Evolutionary conservation across 2,888 invertebrate genomes (phyloP).

Genomic region (Pristionchus entomophagus): DNA sequence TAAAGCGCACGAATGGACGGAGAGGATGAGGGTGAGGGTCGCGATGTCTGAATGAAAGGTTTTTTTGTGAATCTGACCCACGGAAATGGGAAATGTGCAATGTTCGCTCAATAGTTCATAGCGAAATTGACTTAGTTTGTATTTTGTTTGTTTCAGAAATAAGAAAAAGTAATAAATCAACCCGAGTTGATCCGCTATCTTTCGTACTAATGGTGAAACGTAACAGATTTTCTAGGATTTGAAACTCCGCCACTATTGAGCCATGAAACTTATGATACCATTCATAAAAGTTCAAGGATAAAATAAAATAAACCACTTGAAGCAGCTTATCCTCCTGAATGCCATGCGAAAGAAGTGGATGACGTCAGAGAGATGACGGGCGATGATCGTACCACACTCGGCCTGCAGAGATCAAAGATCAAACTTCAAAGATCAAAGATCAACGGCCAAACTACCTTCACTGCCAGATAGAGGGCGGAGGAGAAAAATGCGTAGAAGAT

Average conservation of each 20-base stretch:
- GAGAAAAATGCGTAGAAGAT: conserved; percentile 30
- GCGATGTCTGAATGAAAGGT: not conserved
- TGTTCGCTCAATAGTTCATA: no score
- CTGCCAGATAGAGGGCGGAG: conserved; percentile 14
- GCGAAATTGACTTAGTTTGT: not conserved
- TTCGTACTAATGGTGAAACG: not conserved
- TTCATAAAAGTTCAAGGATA: not conserved
- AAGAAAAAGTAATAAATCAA: not conserved
- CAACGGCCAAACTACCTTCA: conserved; percentile 32
- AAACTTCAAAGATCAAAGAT: not conserved
- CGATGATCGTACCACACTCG: conserved; percentile 29
- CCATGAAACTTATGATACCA: no score
- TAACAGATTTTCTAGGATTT: not conserved
- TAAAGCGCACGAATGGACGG: conserved; percentile 3
- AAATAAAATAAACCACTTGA: not conserved
- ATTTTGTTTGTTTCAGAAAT: not conserved
- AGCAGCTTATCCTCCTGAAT: not conserved
- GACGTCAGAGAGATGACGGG: conserved; percentile 30
- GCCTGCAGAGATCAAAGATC: conserved; percentile 25
- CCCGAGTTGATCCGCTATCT: not conserved
- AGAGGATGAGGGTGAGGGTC: conserved; percentile 30
- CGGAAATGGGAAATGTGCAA: no score
- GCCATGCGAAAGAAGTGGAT: conserved; percentile 32
- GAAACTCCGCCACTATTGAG: no score
- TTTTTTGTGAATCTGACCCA: no score